Evolutionary conservation across 2,888 invertebrate genomes (phyloP).

Genomic region (Beris morrisii): DNA sequence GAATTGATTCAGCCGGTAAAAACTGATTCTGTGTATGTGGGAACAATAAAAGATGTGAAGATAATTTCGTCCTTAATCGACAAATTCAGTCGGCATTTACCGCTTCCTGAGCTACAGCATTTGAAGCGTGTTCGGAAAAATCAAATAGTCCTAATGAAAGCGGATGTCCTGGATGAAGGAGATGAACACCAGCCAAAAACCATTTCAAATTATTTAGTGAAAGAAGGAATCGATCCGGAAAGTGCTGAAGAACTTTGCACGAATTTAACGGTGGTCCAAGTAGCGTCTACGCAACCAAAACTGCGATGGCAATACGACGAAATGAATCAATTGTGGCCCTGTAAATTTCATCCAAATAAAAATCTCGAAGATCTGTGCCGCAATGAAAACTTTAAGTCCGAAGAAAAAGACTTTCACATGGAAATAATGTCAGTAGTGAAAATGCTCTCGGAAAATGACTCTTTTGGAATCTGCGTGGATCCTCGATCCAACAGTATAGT

Average conservation of each 20-base stretch:
- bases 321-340: conserved; percentile 71
- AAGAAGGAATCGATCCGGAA: conserved; percentile 4
- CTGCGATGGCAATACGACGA: conserved; percentile 68
- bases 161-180: conserved; percentile 46
- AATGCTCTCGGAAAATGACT: conserved; percentile 48
- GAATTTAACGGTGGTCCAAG: conserved; percentile 53
- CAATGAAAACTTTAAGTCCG: conserved; percentile 62
- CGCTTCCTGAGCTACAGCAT: conserved; percentile 66
- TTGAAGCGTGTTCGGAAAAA: conserved; percentile 71
- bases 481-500: conserved; percentile 67
- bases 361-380: conserved; percentile 69
- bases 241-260: conserved; percentile 40
- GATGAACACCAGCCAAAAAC: background rate
- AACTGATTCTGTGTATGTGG: conserved; percentile 63
- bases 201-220: conserved; percentile 18
- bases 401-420: conserved; percentile 61
- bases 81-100: conserved; percentile 61
- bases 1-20: conserved; percentile 59
- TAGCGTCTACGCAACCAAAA: conserved; percentile 66
- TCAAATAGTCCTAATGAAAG: conserved; percentile 62
- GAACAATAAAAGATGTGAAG: conserved; percentile 63
- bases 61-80: conserved; percentile 65
- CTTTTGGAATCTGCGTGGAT: conserved; percentile 72
- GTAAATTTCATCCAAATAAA: conserved; percentile 81
- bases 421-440: conserved; percentile 61